Base-by-base conservation (phyloP, 2,888 invertebrate genomes). In the Epicampocera succincta region DNA sequence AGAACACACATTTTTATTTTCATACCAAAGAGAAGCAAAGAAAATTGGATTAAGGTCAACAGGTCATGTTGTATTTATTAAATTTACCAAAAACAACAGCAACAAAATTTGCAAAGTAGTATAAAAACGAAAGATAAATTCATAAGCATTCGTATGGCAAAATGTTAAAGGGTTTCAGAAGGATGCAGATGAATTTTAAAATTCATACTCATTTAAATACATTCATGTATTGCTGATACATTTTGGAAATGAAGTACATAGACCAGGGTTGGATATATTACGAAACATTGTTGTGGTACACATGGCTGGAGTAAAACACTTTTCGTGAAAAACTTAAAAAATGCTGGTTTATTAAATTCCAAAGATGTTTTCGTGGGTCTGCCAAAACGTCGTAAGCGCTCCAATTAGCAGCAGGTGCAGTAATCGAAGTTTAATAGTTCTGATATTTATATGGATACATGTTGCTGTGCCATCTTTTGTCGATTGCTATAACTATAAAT, bases 11-110 rank as follows among this genome's bases (percentile, higher is more conserved):
- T 4, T 42, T 0, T 8, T 71, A 12, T 50, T 19, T 68, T 19
- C 54, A 56, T 19, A 38, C 11, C 21, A 13, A 21, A 50, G 12
- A 44, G 25, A 72, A 54, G 60, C 52, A 73, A 68, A 73, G 69
- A 54, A 74, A 74, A 82, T 74, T 74, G 74, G 83, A 84, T 82
- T 84, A 84, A 84, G 84, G 84, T 84, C 83, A 84, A 80, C 74
- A 81, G 84, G 84, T 84, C 81, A 69, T 56, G n/a, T 42, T 73
- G 73, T 68, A 77, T 81, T 65, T 81, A 73, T 78, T 65, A 82
- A 82, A 78, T 82, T 74, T 81, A 44, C 17, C 38, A 48, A 81
- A 73, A 77, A 58, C 40, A 65, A 19, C n/a, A 65, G 38, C 40
- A 52, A 56, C 12, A 29, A 3, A n/a, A n/a, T 71, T 33, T 46